Percentiles rank a stretch among this genome's conserved stretches.
These are phyloP conservation scores for Vireo griseus DNA, from an alignment of 2,797 vertebrate species.

Conservation along the genomic window DNA sequence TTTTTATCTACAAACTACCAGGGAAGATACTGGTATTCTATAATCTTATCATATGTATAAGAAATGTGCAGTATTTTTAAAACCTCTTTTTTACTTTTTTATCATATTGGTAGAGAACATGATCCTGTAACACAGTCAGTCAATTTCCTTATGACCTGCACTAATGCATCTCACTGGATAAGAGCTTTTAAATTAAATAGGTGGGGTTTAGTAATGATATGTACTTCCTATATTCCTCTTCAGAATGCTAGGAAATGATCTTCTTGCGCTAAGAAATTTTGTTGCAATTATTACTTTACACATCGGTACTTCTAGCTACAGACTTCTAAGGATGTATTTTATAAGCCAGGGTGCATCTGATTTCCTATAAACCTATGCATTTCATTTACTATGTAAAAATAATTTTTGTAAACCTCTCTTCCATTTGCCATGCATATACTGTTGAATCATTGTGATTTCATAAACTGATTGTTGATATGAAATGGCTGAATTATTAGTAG, in stretches of 20 bases:
- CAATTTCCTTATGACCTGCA: not conserved
- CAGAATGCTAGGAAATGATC: not conserved
- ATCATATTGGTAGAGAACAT: not conserved
- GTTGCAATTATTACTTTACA: not conserved
- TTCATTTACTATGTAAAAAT: not conserved
- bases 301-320: not conserved
- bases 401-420: not conserved
- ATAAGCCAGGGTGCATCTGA: not conserved
- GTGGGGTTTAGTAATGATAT: not conserved
- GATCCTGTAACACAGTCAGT: not conserved
- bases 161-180: not conserved
- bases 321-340: not conserved
- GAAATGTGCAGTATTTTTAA: not conserved
- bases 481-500: not conserved
- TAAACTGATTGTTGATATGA: not conserved
- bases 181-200: not conserved
- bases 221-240: not conserved
- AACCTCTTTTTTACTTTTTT: not conserved
- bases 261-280: not conserved
- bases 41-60: not conserved
- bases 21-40: not conserved
- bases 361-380: not conserved
- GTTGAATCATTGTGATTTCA: not conserved
- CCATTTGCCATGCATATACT: not conserved
- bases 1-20: not conserved